Evolutionary conservation across 2,113 vertebrate species (phyloP).

Genomic region (Martes martes): DNA sequence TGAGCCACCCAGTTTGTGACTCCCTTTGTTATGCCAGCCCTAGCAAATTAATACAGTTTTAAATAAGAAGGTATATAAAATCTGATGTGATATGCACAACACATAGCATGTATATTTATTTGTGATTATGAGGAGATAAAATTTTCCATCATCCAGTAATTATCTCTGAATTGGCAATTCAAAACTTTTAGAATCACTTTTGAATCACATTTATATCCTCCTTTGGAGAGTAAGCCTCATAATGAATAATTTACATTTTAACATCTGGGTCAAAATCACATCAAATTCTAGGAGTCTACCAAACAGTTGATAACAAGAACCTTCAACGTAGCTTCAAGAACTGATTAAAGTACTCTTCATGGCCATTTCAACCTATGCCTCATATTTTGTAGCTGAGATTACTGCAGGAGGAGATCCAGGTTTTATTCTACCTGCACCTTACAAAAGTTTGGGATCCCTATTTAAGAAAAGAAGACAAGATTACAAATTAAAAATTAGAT

Average conservation of each 20-base stretch:
- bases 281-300: constrained; percentile 34
- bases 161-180: constrained; percentile 22
- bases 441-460: neutral
- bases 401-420: neutral
- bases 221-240: neutral
- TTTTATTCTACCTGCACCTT: neutral
- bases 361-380: neutral
- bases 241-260: constrained; percentile 49
- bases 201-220: constrained; percentile 28
- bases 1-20: neutral
- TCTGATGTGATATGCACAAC: neutral
- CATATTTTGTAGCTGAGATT: neutral
- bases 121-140: neutral
- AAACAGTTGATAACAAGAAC: neutral
- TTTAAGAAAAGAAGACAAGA: neutral
- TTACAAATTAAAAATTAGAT: neutral
- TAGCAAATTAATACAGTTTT: neutral
- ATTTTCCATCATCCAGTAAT: neutral
- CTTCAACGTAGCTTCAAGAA: neutral
- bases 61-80: neutral
- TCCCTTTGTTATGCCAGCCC: neutral
- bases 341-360: neutral
- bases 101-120: neutral
- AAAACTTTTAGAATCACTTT: constrained; percentile 10
- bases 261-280: constrained; percentile 31